Base-by-base conservation (phyloP, 2,888 invertebrate species). In the Oligia latruncula region DNA sequence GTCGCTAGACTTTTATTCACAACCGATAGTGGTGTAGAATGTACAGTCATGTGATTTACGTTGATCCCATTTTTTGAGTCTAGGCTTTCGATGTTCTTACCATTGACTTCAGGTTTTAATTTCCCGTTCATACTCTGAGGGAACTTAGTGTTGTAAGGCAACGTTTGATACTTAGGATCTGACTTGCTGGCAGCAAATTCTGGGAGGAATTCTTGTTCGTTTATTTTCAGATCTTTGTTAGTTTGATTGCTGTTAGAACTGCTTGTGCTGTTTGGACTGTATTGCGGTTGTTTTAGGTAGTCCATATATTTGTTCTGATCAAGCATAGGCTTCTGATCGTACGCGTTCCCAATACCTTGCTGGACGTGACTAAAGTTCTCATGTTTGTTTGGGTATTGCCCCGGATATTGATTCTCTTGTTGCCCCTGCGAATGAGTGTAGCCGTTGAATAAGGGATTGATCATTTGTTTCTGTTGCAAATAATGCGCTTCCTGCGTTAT, bases 121-220 rank as follows among this genome's bases (percentile, higher is more conserved):
- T 96, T 96, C 64, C 95, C 95, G 78, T 95, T 95, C 76, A 93
- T 93, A 87, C 96, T 93, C 95, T 98, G 98, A 96, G 98, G 98
- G 94, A 98, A 98, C 95, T 98, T 99, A 62, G 98, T 98, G 93
- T 98, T 99, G 96, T 98, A 98, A 90, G 99, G 99, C 95, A 99
- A 97, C 52, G 99, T 99, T 97, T 99, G 99, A 97, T 98, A 99
- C 95, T 98, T 99, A 66, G 98, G 98, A 95, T 99, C 99, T 78
- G 98, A 98, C 94, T 99, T 99, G 91, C 98, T 98, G 49, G 98
- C 97, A 82, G 98, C 97, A 92, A 98, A 98, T 91, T 98, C 98
- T 78, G 97, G 97, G 40, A 97, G 95, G 87, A 97, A 97, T 90
- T 97, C 97, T 90, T 97, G 97, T 90, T 96, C 97, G 88, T 95